phyloP scores from a whole-genome alignment of 2,113 vertebrate species.

The Mus musculus region GRCm39 chr4:108905001-108905500 shows the following conservation, averaged over 20 bases:
- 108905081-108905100: too few relatives aligned
- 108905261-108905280: slow-evolving; percentile 57
- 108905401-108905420: too few relatives aligned
- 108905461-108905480: neutral
- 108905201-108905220: neutral
- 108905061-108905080: neutral
- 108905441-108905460: too few relatives aligned
- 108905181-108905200: neutral
- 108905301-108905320: slow-evolving; percentile 22
- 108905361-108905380: neutral
- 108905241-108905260: neutral
- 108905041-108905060: neutral
- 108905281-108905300: slow-evolving; percentile 47
- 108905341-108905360: neutral
- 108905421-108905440: too few relatives aligned
- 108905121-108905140: neutral
- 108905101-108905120: neutral
- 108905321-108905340: neutral
- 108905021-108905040: neutral
- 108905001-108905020: neutral
- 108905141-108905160: neutral
- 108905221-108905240: neutral
- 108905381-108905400: too few relatives aligned
- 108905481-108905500: slow-evolving; percentile 41
- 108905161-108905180: neutral